Base-by-base conservation (phyloP, 2,888 invertebrate species). In the Oegoconia quadripuncta region DNA sequence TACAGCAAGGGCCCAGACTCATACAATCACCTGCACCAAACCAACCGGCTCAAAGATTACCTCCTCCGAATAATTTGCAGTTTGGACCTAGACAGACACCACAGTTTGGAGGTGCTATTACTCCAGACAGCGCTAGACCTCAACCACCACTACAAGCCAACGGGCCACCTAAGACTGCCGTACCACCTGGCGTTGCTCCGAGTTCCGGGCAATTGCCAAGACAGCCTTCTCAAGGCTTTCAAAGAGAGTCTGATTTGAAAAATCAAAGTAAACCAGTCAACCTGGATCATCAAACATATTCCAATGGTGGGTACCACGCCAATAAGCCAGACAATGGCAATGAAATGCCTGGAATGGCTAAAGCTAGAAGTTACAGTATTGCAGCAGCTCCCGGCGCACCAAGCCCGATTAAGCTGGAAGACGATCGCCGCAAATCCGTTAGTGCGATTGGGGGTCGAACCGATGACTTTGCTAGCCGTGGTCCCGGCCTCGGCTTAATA, bases 291-390 rank as follows among this genome's bases (percentile, higher is more conserved):
- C 79, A 74, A 78, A 67, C 55, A 50, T 56, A 59, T 39, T 48
- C 60, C 17, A 69, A 66, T 70, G 83, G 74, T 34, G 70, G 60
- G 35, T 72, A 71, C 55, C 74, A 74, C 63, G 62, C 59, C 50
- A 63, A 46, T 48, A 81, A 75, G 59, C 48, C 74, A 48, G 87
- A 87, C 54, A 74, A 75, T 51, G 76, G 71, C 43, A 59, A 69
- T 53, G 84, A 84, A 37, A 64, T 79, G 46, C 63, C 83, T 46
- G 82, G 82, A 43, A 65, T 80, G 50, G 72, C 79, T 48, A 89
- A 89, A 68, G 83, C 82, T 18, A 80, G 89, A 61, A 89, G 89
- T 55, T 89, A 71, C 46, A 90, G 89, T 52, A 83, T 89, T 50
- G 81, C 88, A 39, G 88, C 88, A 18, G 87, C 88, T 49, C 78